Evolutionary conservation across 1,140 invertebrate genomes (phyloP).

Genomic region (Mycetomoellerius zeteki): DNA sequence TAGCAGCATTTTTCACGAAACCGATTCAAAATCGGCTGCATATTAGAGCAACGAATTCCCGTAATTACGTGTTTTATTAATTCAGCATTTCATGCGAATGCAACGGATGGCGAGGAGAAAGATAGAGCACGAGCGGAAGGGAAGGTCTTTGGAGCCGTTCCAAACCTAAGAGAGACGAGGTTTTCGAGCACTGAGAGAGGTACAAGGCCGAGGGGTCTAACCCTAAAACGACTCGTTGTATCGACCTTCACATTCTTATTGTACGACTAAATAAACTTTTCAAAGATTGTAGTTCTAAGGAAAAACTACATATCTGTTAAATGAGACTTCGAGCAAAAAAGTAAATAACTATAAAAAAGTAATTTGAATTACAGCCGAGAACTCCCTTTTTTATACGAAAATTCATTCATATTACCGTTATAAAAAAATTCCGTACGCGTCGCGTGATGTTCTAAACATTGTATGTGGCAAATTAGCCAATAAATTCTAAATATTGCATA

Average conservation of each 20-base stretch:
- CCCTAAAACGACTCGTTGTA: constrained; percentile 29
- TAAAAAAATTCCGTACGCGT: background rate
- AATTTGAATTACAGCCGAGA: background rate
- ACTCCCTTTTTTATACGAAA: background rate
- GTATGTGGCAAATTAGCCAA: background rate
- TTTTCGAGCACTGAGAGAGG: constrained; percentile 43
- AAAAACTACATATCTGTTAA: background rate
- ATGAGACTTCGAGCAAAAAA: background rate
- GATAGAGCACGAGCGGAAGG: constrained; percentile 7
- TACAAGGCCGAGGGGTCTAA: constrained; percentile 57
- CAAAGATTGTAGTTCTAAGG: background rate
- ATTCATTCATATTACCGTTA: background rate
- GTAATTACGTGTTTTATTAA: constrained; percentile 66
- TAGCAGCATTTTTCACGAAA: constrained; percentile 6
- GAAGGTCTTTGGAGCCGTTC: constrained; percentile 65
- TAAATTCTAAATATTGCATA: constrained; percentile 34
- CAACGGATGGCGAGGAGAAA: constrained; percentile 39
- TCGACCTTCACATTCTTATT: constrained; percentile 57
- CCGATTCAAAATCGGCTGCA: background rate
- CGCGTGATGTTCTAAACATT: background rate
- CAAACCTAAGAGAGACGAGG: constrained; percentile 55
- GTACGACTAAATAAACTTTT: constrained; percentile 2
- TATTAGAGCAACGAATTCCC: constrained; percentile 17
- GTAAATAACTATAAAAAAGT: background rate
- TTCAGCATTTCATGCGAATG: constrained; percentile 43